Evolutionary conservation across 2,888 invertebrate genomes (phyloP), one percentile per base, ranked within the genome.

Genomic region (Cyrtodaria siliqua): DNA sequence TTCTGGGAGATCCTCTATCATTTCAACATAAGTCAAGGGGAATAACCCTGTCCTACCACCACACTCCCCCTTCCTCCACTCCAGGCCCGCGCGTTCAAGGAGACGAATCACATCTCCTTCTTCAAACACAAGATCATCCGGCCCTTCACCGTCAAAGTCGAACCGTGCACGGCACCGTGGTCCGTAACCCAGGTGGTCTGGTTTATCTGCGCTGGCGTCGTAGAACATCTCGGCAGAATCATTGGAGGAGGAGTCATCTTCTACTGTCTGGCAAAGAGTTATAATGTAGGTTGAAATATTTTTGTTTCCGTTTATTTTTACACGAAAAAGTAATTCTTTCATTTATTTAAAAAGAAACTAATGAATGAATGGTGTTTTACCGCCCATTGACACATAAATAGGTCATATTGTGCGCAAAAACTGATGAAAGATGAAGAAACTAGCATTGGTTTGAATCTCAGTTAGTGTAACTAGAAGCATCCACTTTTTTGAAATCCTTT

Each of bases 21-120:
- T 79, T 53, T 94, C 93, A 1, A 93, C 93, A 89, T 92, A 94
- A 1, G 92, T 87, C 50, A 91, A 83, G 6, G 94, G 94, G 86
- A 94, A 93, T 82, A 93, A 91, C 12, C 93, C 92, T 16, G 75
- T 78, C 9, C 67, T 79, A 2, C 86, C 90, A 83, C 86, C 71
- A 16, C 88, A 64, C 64, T 89, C 86, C 44, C 92, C 92, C 62
- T 78, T 84, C 68, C 91, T 62, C 92, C 92, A 92, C 42, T 91
- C 92, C n/a, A 77, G 75, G 2, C 88, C 90, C 3, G 87, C 84
- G 26, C 80, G 76, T 12, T 84, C 86, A 16, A 87, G 8, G 6
- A 77, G 63, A 12, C 44, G 66, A 26, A 92, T 90, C 14, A 89
- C 79, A 56, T 91, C 91, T 4, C 90, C 92, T 53, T 89, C 88